phyloP scores from a whole-genome alignment of 2,797 vertebrate species.

The Garrulus glandarius region DNA sequence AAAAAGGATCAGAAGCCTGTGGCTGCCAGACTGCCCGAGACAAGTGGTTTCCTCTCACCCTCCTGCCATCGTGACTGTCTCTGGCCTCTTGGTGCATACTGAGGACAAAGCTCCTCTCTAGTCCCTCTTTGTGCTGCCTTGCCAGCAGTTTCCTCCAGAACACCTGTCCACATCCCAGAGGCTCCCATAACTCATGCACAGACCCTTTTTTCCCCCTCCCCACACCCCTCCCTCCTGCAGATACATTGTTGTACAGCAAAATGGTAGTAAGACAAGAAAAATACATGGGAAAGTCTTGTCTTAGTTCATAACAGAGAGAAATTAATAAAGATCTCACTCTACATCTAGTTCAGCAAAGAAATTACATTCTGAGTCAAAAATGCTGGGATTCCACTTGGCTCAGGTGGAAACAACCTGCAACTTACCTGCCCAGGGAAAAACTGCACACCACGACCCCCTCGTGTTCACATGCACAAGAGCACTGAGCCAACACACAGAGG shows the following conservation, averaged over 20 bases:
- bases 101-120: background rate
- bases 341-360: background rate
- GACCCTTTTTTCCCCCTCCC: no score
- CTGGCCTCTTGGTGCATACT: background rate
- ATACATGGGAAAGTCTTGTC: no score
- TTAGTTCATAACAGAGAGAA: background rate
- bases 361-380: rapidly evolving
- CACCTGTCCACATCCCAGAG: background rate
- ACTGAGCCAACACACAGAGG: background rate
- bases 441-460: rapidly evolving
- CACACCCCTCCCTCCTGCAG: background rate
- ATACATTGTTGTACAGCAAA: background rate
- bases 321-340: background rate
- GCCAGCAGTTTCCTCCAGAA: background rate
- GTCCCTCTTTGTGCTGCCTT: background rate
- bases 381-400: background rate
- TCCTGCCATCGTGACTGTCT: rapidly evolving
- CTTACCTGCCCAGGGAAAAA: background rate
- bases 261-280: background rate
- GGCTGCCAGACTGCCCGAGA: background rate
- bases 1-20: background rate
- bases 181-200: background rate
- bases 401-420: background rate
- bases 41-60: background rate
- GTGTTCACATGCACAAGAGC: rapidly evolving